Evolutionary conservation across 2,797 vertebrate species (phyloP).

Genomic region (Taenioides sp.): DNA sequence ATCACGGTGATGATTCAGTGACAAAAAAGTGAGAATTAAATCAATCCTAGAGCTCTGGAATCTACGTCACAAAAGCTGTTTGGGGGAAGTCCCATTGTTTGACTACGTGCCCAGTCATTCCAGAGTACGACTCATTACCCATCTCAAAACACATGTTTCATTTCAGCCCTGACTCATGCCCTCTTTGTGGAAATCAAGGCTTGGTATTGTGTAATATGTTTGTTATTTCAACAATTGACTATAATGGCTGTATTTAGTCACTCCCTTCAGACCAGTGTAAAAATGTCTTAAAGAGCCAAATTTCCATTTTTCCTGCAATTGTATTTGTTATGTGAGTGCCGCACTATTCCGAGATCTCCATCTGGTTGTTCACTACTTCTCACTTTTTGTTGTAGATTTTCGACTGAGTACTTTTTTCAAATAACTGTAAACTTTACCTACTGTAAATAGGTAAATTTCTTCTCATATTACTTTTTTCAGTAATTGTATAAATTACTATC

Average conservation of each 20-base stretch:
- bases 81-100: neutral
- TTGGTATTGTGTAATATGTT: neutral
- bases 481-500: too few relatives aligned
- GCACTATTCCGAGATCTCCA: neutral
- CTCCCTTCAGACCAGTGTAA: neutral
- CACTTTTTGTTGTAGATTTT: too few relatives aligned
- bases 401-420: too few relatives aligned
- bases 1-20: neutral
- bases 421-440: too few relatives aligned
- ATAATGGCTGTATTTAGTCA: neutral
- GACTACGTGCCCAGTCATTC: neutral
- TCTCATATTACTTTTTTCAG: too few relatives aligned
- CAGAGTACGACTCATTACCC: neutral
- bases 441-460: too few relatives aligned
- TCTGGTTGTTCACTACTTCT: neutral
- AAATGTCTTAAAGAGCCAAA: neutral
- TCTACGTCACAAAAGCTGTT: neutral
- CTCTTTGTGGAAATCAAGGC: neutral
- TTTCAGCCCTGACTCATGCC: neutral
- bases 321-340: neutral
- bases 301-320: neutral
- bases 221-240: neutral
- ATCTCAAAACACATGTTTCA: neutral
- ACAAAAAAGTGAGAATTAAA: constrained; percentile 1
- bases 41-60: neutral